A percentile compares a stretch with the other conserved stretches of the same genome.
These are phyloP conservation scores for Pasiphila rectangulata DNA, from an alignment of 2,888 invertebrate genomes.

Conservation along the genomic window DNA sequence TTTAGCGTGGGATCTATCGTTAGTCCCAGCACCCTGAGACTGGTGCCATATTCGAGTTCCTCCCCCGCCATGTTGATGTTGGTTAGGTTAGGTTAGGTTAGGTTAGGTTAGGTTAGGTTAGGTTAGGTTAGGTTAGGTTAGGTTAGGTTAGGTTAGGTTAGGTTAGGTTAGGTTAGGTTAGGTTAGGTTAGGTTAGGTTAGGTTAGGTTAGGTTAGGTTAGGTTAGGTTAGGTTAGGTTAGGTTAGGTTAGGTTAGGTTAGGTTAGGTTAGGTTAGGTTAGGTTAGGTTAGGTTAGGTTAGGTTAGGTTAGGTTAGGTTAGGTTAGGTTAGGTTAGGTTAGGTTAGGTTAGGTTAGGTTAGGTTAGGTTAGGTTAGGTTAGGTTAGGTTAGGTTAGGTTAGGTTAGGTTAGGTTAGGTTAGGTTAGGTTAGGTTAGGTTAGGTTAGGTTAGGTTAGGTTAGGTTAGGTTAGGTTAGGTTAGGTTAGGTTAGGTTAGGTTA, in stretches of 20 bases:
- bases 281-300: slow-evolving; percentile 15
- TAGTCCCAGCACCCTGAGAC: too few relatives aligned
- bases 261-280: slow-evolving; percentile 15
- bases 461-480: slow-evolving; percentile 15
- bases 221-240: slow-evolving; percentile 15
- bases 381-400: slow-evolving; percentile 15
- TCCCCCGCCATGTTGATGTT: too few relatives aligned
- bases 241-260: slow-evolving; percentile 15
- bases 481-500: slow-evolving; percentile 15
- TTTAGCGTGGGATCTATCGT: too few relatives aligned
- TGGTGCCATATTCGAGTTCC: too few relatives aligned
- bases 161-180: slow-evolving; percentile 12
- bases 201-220: slow-evolving; percentile 13
- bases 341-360: slow-evolving; percentile 15
- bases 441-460: slow-evolving; percentile 15
- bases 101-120: slow-evolving; percentile 26
- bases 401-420: slow-evolving; percentile 15
- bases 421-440: slow-evolving; percentile 15
- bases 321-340: slow-evolving; percentile 15
- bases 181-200: slow-evolving; percentile 9
- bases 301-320: slow-evolving; percentile 15
- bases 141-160: slow-evolving; percentile 22
- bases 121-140: slow-evolving; percentile 23
- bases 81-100: slow-evolving; percentile 27
- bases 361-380: slow-evolving; percentile 15